These are phyloP conservation scores for Octopus bimaculoides DNA, from an alignment of 1,140 invertebrate species.

Conservation along the genomic window DNA sequence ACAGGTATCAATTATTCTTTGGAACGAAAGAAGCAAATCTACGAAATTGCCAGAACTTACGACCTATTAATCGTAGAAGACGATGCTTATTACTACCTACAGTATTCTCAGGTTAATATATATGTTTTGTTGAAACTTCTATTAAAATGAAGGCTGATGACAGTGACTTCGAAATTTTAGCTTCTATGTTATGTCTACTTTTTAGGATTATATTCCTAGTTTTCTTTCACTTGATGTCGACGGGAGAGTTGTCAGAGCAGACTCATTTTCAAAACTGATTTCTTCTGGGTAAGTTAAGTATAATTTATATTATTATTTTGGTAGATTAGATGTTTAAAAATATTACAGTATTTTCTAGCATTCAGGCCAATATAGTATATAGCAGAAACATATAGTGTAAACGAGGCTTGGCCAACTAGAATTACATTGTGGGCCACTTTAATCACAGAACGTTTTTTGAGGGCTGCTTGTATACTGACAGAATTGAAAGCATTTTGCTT, in stretches of 20 bases:
- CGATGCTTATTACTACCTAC: conserved; percentile 77
- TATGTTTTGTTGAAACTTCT: neutral
- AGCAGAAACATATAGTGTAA: too few species aligned
- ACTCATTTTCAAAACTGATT: conserved; percentile 78
- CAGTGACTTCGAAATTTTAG: too few species aligned
- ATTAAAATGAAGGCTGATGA: too few species aligned
- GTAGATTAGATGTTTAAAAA: too few species aligned
- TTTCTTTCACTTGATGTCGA: conserved; percentile 75
- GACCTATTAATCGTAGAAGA: conserved; percentile 79
- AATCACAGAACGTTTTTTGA: too few species aligned
- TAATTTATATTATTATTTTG: too few species aligned
- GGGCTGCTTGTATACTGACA: too few species aligned
- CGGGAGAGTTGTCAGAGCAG: conserved; percentile 73
- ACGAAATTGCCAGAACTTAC: conserved; percentile 71
- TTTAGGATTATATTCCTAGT: conserved; percentile 60
- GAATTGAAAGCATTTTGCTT: too few species aligned
- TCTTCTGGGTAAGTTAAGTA: conserved; percentile 53
- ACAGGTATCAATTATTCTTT: conserved; percentile 67
- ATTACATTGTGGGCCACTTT: too few species aligned
- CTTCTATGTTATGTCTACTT: conserved; percentile 27
- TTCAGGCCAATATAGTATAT: too few species aligned
- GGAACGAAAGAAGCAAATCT: conserved; percentile 70
- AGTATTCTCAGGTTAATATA: conserved; percentile 62
- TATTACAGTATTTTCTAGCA: too few species aligned
- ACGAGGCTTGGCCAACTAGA: too few species aligned